Evolutionary conservation across 2,888 invertebrate species (phyloP), one percentile per base, ranked within the genome.

Genomic region (Agonopterix subpropinquella): DNA sequence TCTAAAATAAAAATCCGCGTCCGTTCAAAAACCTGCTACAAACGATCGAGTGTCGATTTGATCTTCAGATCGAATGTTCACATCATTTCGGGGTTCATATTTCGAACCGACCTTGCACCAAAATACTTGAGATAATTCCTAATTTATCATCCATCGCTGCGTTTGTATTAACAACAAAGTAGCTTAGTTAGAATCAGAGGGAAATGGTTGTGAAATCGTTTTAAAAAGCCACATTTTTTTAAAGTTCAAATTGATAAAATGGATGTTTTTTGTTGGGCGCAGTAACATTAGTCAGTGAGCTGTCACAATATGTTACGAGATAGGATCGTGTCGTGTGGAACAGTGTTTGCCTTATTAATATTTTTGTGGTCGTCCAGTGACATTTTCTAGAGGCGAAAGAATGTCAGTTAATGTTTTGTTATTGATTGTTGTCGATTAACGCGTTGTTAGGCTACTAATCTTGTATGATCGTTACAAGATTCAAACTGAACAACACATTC

Each of bases 261-360:
- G 45, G 45, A 48, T 51, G 48, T 50, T 51, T 54, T 51, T 53
- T 49, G 44, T 11, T 45, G 47, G 43, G 47, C 47, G 36, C 50
- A 52, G 48, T 37, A 53, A 57, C 61, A 63, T 64, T 64, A 55
- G 61, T 64, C 63, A 57, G 48, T 13, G 46, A 36, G 46, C 61
- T 55, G 61, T 57, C 58, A 54, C 58, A 48, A 64, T 65, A 60
- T 57, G 64, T 65, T 62, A 64, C 49, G 18, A 41, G 65, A 65
- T 65, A 64, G 53, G 52, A 64, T 64, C 63, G 43, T 35, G 41
- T 64, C 63, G 43, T 35, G 41, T 11, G 41, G 28, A 11, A 64
- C 62, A 61, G 43, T 35, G 41, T 11, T 35, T 35, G 15, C 36
- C 54, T 61, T 63, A 61, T 64, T 64, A 60, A 64, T 61, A 62